Conservation (phyloP, 2,113 vertebrate genomes). For the Phaetusa simplex region DNA sequence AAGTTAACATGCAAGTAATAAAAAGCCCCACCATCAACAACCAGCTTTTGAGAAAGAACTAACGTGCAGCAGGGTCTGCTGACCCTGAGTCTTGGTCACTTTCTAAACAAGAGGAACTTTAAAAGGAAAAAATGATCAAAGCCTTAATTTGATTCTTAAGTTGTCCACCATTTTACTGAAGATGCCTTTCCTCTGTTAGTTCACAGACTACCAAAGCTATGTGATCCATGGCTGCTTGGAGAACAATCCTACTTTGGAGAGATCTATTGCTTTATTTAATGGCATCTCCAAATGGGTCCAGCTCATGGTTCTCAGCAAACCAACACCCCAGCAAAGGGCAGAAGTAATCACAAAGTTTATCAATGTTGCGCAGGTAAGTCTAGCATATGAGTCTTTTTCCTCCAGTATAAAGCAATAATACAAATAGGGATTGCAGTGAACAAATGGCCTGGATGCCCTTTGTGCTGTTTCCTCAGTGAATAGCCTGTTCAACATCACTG, state of each 20-base stretch:
- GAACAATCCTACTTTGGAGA: conserved; percentile 93
- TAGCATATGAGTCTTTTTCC: background rate
- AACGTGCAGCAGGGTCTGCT: background rate
- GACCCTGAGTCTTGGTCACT: background rate
- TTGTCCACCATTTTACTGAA: background rate
- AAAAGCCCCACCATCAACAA: background rate
- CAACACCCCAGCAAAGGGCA: conserved; percentile 92
- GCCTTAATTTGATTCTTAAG: background rate
- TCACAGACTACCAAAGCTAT: conserved; percentile 96
- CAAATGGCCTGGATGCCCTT: background rate
- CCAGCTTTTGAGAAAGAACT: background rate
- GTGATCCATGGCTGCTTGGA: conserved; percentile 92
- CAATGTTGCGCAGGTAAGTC: conserved; percentile 90
- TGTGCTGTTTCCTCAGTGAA: background rate
- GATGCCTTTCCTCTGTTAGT: conserved; percentile 75
- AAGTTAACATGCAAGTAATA: background rate
- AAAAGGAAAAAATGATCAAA: background rate
- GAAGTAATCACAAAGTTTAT: conserved; percentile 98
- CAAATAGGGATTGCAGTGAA: background rate
- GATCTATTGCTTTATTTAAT: conserved; percentile 96
- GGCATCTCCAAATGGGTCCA: conserved; percentile 98
- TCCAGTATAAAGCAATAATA: background rate
- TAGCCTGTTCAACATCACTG: background rate
- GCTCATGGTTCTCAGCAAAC: conserved; percentile 97
- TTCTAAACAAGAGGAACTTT: background rate